Conservation (phyloP, 2,888 invertebrate species). For the Chamaedrilus cognettii region DNA sequence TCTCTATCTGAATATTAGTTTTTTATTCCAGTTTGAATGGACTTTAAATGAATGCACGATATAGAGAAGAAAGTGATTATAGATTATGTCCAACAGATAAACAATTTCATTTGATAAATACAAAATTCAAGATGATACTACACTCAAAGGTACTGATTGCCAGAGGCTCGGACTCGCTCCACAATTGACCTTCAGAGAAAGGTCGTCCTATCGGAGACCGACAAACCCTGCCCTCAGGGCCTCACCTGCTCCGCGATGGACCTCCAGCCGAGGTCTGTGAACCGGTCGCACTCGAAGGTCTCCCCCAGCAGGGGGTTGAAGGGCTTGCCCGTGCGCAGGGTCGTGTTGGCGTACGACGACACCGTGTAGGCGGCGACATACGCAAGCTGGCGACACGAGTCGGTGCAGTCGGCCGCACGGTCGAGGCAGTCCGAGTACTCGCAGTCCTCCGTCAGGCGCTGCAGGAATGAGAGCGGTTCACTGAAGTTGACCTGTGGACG, state of each 20-base stretch:
- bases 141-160: too few relatives aligned
- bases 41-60: too few relatives aligned
- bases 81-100: too few relatives aligned
- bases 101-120: too few relatives aligned
- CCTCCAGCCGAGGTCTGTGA: constrained; percentile 93
- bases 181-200: too few relatives aligned
- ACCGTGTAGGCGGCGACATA: constrained; percentile 96
- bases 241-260: constrained; percentile 92
- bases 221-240: too few relatives aligned
- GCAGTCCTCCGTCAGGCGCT: constrained; percentile 95
- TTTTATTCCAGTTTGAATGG: too few relatives aligned
- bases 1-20: too few relatives aligned
- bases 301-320: constrained; percentile 77
- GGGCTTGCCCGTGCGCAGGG: constrained; percentile 86
- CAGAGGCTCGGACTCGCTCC: too few relatives aligned
- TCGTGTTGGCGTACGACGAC: constrained; percentile 62
- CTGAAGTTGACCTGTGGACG: constrained; percentile 94
- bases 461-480: constrained; percentile 98
- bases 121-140: too few relatives aligned
- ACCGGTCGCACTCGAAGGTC: constrained; percentile 83
- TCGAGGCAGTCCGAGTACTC: constrained; percentile 93
- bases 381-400: constrained; percentile 90
- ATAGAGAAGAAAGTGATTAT: too few relatives aligned
- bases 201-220: too few relatives aligned
- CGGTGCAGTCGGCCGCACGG: constrained; percentile 71